phyloP scores from a whole-genome alignment of 2,113 vertebrate species.

The Dendrocopos noguchii region DNA sequence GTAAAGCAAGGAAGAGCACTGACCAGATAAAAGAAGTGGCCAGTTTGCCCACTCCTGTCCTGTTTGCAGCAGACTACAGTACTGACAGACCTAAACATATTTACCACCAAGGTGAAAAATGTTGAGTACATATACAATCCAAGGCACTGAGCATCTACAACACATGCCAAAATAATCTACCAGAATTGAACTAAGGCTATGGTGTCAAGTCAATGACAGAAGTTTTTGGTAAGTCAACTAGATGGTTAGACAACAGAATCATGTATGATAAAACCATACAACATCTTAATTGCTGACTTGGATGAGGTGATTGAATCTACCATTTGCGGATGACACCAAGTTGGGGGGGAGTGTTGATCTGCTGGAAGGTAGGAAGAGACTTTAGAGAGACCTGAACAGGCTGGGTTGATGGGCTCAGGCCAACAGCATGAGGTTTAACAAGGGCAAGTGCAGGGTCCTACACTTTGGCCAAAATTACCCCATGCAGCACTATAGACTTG shows the following conservation, averaged over 20 bases:
- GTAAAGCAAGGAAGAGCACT: not conserved
- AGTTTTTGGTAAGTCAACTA: not conserved
- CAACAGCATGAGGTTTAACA: too few species aligned
- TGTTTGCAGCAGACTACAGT: not conserved
- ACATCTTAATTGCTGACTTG: not conserved
- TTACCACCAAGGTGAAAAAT: not conserved
- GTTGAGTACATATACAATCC: not conserved
- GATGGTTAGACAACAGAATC: not conserved
- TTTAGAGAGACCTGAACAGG: too few species aligned
- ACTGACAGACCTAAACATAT: not conserved
- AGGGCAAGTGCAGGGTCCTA: too few species aligned
- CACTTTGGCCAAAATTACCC: too few species aligned
- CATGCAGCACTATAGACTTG: too few species aligned
- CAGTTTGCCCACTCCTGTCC: not conserved
- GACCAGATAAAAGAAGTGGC: not conserved
- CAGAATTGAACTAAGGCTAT: not conserved
- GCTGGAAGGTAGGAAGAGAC: too few species aligned
- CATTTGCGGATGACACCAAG: too few species aligned
- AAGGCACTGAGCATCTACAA: not conserved
- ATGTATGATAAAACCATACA: not conserved
- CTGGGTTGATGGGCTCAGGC: too few species aligned
- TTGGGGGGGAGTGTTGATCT: too few species aligned
- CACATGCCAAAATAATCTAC: not conserved
- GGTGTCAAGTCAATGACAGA: not conserved
- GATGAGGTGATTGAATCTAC: too few species aligned